Evolutionary conservation across 2,797 vertebrate genomes (phyloP), one percentile per base, ranked within the genome.

Genomic region (Tragelaphus eurycerus): DNA sequence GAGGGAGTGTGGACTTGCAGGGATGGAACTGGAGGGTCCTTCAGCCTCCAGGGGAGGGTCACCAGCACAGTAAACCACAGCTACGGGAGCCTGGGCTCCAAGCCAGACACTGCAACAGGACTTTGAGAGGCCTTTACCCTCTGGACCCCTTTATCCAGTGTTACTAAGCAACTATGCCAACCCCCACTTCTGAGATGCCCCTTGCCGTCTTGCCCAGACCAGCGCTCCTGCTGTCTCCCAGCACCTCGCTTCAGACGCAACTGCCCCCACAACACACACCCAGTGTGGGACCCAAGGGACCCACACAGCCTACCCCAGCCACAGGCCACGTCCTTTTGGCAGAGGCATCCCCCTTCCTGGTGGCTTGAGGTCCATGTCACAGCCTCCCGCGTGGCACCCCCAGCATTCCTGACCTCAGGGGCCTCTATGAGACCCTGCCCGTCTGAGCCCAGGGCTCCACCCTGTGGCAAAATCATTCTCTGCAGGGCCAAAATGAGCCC

Each of bases 391-490:
- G 2, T 71, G 34, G 67, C 9, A 0, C 3, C 38, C n/a, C 81
- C 54, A 1, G 21, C 12, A 4, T 54, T 50, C 52, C 67, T 0
- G 2, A 29, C 55, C 52, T 84, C 79, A 16, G 83, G 38, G 55
- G 13, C 67, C 29, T 52, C 54, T 50, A 10, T 0, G 5, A 54
- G 83, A 79, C 50, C 29, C 60, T 52, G 83, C 62, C 76, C 10
- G 1, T 38, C 74, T 8, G 60, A 38, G 54, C 46, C 43, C 71
- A 16, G 25, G 48, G n/a, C 54, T 90, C 54, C 25, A 71, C 67
- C 34, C 67, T 71, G 34, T 71, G 67, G 67, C 67, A 71, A 38
- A 71, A 38, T 71, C 67, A 78, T 21, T 55, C 74, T 93, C 93
- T 86, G 57, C 62, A 82, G n/a, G 17, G 82, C 67, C 34, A 4